Evolutionary conservation across 2,797 vertebrate species (phyloP), one percentile per base, ranked within the genome.

Genomic region (Passerculus sandwichensis): DNA sequence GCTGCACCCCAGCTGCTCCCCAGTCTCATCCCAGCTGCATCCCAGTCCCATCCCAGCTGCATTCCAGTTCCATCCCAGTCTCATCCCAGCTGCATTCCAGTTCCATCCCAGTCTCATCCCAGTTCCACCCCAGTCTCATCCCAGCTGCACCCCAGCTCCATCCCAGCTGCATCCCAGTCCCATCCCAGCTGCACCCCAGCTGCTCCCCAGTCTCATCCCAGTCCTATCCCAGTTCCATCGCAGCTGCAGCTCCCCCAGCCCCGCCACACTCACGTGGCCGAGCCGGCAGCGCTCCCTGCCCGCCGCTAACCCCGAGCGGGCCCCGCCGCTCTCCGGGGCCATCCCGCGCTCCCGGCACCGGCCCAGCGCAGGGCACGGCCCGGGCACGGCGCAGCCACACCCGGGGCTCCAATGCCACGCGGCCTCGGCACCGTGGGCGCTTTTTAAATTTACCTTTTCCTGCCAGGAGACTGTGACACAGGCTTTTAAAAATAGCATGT

Each of bases 401-500:
- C 53, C 64, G 5, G 17, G 75, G 11, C 53, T 72, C 87, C 17
- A 0, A 3, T 60, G 59, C 90, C 92, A 72, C 18, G 11, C 34
- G 57, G 89, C 89, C 74, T 66, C 50, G 29, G 76, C 85, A 14
- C 88, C 15, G 95, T 93, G 94, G 94, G 93, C 44, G 85, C 77
- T 66, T 70, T 93, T 93, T 96, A 91, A 92, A 93, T 94, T 93
- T 94, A 82, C 96, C 86, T 93, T 94, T 94, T 85, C 92, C 92
- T 96, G 96, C 95, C 96, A 93, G 92, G 96, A 96, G 91, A 91
- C 95, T 92, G 96, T 93, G 95, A 93, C 94, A 94, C 92, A 89
- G 93, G 89, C 81, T 91, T 96, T 96, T 97, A 96, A 96, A 97
- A 97, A 97, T 97, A 97, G 96, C 96, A 76, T 88, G 91, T 88